These are phyloP conservation scores for Vanessa cardui DNA, from an alignment of 2,888 invertebrate genomes.

Conservation along the genomic window DNA sequence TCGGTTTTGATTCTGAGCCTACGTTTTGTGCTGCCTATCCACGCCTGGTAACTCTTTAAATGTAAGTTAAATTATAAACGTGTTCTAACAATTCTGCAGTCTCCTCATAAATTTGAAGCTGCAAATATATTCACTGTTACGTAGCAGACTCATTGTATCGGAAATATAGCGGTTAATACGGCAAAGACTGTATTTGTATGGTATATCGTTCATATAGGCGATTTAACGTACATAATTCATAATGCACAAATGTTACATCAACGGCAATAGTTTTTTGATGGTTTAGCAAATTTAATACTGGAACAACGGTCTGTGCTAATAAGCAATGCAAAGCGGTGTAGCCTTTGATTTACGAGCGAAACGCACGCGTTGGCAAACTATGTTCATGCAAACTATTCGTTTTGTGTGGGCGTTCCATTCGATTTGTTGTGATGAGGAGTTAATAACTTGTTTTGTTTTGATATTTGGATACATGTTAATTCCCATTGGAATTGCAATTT, in stretches of 20 bases:
- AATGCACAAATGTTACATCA: conserved; percentile 13
- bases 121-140: too few species aligned
- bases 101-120: too few species aligned
- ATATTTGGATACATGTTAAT: conserved; percentile 11
- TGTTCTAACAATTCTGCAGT: too few species aligned
- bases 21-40: too few species aligned
- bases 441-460: conserved; percentile 26
- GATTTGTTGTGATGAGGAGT: conserved; percentile 27
- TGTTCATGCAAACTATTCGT: conserved; percentile 21
- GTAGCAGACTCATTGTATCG: too few species aligned
- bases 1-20: too few species aligned
- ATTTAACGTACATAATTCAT: neutral
- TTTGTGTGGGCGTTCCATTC: conserved; percentile 31
- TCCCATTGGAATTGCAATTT: neutral
- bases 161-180: neutral
- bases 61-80: too few species aligned
- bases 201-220: neutral
- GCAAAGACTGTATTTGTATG: neutral
- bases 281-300: conserved; percentile 40
- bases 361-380: conserved; percentile 46
- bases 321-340: conserved; percentile 63
- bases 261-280: conserved; percentile 37
- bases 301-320: conserved; percentile 60
- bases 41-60: too few species aligned
- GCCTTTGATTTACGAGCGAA: conserved; percentile 63